phyloP scores from a whole-genome alignment of 2,113 vertebrate genomes.

The Cyphomyrus discorhynchus region DNA sequence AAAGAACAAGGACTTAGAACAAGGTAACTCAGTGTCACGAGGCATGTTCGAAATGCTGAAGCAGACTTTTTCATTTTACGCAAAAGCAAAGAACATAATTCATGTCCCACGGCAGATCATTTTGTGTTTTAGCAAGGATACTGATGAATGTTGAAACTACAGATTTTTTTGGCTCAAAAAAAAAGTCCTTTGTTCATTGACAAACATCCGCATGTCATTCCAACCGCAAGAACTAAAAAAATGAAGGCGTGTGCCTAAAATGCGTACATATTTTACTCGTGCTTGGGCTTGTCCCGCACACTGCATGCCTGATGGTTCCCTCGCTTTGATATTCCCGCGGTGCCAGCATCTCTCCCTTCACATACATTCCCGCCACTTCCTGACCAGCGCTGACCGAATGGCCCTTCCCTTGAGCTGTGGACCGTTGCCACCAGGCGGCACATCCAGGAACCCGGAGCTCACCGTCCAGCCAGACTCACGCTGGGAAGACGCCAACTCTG shows the following conservation, averaged over 20 bases:
- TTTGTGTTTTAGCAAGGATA: neutral
- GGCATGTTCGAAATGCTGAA: neutral
- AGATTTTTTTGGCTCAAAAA: neutral
- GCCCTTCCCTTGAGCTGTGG: neutral
- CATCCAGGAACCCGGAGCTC: neutral
- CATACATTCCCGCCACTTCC: neutral
- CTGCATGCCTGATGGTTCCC: neutral
- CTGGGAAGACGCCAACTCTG: neutral
- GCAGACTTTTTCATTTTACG: neutral
- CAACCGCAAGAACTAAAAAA: neutral
- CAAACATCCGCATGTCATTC: neutral
- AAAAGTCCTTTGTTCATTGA: neutral
- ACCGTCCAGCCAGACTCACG: neutral
- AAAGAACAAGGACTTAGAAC: neutral
- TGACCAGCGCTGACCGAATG: neutral
- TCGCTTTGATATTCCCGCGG: neutral
- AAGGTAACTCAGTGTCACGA: neutral
- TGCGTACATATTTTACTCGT: neutral
- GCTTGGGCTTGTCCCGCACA: neutral
- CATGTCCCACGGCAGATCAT: neutral
- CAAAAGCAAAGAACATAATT: neutral
- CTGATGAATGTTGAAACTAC: neutral
- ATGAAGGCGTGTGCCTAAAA: neutral
- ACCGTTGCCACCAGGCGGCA: neutral
- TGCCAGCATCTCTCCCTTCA: neutral